Conservation (phyloP, 2,888 invertebrate species). For the Acrobasis repandana region DNA sequence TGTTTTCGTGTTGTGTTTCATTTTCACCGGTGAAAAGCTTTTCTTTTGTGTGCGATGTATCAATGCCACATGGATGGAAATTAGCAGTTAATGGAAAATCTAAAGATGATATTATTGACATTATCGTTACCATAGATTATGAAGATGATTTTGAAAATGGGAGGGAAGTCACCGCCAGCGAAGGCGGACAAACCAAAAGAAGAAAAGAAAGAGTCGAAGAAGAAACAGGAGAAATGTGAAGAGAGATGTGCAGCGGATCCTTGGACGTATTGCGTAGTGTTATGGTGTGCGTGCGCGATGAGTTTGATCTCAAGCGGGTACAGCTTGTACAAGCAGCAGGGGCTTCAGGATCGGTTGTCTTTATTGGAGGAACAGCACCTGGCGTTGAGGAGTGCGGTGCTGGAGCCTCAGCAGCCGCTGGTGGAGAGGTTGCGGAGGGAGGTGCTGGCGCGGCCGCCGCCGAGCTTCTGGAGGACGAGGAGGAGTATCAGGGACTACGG, state of each 20-base stretch:
- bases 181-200: slow-evolving; percentile 50
- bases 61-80: slow-evolving; percentile 12
- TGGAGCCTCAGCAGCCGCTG: slow-evolving; percentile 79
- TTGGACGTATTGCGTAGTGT: slow-evolving; percentile 76
- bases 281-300: slow-evolving; percentile 86
- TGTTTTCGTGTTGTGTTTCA: slow-evolving; percentile 19
- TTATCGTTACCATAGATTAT: slow-evolving; percentile 44
- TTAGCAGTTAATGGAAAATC: neutral
- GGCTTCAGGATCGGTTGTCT: slow-evolving; percentile 76
- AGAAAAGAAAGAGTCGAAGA: slow-evolving; percentile 50
- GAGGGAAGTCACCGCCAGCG: slow-evolving; percentile 61
- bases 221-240: slow-evolving; percentile 66
- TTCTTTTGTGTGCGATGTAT: slow-evolving; percentile 14
- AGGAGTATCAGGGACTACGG: slow-evolving; percentile 82
- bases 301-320: slow-evolving; percentile 84
- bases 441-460: slow-evolving; percentile 64
- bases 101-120: slow-evolving; percentile 28
- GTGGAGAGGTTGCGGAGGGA: slow-evolving; percentile 82
- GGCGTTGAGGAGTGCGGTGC: slow-evolving; percentile 75
- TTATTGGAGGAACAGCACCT: slow-evolving; percentile 82
- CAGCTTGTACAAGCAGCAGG: slow-evolving; percentile 82
- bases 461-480: slow-evolving; percentile 59
- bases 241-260: slow-evolving; percentile 67
- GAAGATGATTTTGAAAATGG: slow-evolving; percentile 73
- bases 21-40: neutral